These are phyloP conservation scores for Apteryx mantelli DNA, from an alignment of 2,113 vertebrate genomes.

Conservation along the genomic window DNA sequence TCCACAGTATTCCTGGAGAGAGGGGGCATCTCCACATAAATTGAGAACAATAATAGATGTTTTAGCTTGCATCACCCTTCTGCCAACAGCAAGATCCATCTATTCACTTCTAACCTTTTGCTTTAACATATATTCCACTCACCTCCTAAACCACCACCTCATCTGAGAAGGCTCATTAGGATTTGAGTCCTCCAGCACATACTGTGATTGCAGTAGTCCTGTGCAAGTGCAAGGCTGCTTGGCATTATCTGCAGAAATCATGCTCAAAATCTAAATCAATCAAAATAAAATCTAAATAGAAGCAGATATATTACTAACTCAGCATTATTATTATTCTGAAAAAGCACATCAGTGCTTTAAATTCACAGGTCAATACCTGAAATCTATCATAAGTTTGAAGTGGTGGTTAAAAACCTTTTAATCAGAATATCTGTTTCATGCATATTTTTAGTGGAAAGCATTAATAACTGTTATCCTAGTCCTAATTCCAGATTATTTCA, in stretches of 20 bases:
- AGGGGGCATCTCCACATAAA: background rate
- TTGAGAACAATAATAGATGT: background rate
- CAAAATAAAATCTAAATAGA: background rate
- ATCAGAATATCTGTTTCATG: background rate
- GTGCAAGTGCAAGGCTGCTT: background rate
- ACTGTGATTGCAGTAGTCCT: background rate
- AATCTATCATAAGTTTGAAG: background rate
- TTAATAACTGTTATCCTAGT: background rate
- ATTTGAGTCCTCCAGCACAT: background rate
- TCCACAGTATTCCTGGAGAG: background rate
- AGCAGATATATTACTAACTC: background rate
- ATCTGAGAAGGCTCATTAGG: background rate
- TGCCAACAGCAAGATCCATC: background rate
- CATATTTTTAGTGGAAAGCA: background rate
- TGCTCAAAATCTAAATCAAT: background rate
- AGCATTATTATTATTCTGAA: background rate
- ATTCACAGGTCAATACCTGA: background rate
- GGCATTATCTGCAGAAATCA: background rate
- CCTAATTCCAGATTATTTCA: background rate
- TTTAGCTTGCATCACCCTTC: background rate
- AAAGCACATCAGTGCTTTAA: background rate
- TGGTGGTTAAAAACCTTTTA: background rate
- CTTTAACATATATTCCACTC: fast-evolving
- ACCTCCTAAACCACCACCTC: background rate
- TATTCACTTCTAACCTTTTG: background rate